Percentiles rank a stretch among this genome's conserved stretches.
phyloP scores from a whole-genome alignment of 2,797 vertebrate species.

The Tachyglossus aculeatus region DNA sequence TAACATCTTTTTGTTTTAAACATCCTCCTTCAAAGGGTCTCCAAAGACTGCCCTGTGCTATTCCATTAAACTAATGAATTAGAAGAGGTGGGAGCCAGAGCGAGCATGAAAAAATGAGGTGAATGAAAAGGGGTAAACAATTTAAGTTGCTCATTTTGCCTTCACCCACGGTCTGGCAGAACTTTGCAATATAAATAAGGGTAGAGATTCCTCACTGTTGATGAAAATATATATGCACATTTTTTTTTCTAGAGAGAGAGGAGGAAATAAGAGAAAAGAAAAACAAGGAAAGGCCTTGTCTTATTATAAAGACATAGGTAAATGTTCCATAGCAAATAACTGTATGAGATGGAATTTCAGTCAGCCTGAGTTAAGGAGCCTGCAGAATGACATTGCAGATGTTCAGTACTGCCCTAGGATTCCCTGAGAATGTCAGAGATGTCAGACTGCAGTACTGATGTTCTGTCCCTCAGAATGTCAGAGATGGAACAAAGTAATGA shows the following conservation, averaged over 20 bases:
- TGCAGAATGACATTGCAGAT: constrained; percentile 27
- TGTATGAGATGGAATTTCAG: constrained; percentile 4
- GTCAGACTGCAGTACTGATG: too few species aligned
- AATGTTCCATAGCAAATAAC: constrained; percentile 29
- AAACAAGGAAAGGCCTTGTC: background rate
- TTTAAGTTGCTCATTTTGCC: background rate
- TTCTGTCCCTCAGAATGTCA: too few species aligned
- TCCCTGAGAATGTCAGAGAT: too few species aligned
- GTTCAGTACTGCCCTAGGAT: background rate
- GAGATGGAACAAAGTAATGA: constrained; percentile 30
- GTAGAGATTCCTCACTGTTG: background rate
- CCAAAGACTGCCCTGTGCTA: background rate
- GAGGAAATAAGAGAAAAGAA: background rate
- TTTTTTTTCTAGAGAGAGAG: background rate
- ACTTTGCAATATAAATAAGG: background rate
- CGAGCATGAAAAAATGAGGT: background rate
- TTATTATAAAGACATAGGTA: background rate
- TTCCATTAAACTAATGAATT: background rate
- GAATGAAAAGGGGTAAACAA: background rate
- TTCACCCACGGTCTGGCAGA: background rate
- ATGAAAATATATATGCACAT: background rate
- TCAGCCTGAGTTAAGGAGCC: constrained; percentile 13
- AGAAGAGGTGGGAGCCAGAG: background rate
- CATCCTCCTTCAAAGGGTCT: too few species aligned
- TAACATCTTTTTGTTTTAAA: too few species aligned